Percentiles rank a stretch among this genome's conserved stretches.
Conservation (phyloP, 1,140 invertebrate genomes). For the Cepaea nemoralis region DNA sequence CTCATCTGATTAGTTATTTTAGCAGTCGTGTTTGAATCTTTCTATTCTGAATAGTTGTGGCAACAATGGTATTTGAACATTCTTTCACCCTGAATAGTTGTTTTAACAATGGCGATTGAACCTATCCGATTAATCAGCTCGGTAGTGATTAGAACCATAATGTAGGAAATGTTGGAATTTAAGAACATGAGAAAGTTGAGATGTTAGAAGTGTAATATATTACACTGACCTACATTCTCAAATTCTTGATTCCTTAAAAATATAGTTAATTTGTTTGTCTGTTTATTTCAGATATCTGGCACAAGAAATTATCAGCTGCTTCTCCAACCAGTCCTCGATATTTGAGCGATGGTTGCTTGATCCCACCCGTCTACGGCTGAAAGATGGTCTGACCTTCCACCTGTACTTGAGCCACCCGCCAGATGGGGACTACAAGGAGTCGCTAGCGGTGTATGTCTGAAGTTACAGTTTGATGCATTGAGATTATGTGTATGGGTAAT, state of each 20-base stretch:
- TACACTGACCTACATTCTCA: background rate
- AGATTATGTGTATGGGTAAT: background rate
- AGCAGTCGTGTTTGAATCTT: no score
- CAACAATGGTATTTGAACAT: no score
- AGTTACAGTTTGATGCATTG: background rate
- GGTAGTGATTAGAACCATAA: no score
- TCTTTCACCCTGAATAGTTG: no score
- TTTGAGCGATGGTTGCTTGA: background rate
- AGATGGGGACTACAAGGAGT: conserved; percentile 61
- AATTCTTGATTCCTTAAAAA: background rate
- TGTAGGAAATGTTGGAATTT: no score
- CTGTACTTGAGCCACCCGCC: conserved; percentile 61
- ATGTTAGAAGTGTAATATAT: no score
- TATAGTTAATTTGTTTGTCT: background rate
- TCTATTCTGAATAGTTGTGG: no score
- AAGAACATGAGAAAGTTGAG: no score
- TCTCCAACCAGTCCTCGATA: background rate
- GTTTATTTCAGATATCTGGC: conserved; percentile 28
- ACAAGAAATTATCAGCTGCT: conserved; percentile 27
- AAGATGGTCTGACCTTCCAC: conserved; percentile 57
- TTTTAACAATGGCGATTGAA: no score
- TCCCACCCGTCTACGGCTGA: conserved; percentile 47
- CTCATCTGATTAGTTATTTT: no score
- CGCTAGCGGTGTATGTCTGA: conserved; percentile 48
- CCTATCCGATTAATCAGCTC: no score